phyloP scores from a whole-genome alignment of 2,888 invertebrate species.

The Standfussiana lucernea region DNA sequence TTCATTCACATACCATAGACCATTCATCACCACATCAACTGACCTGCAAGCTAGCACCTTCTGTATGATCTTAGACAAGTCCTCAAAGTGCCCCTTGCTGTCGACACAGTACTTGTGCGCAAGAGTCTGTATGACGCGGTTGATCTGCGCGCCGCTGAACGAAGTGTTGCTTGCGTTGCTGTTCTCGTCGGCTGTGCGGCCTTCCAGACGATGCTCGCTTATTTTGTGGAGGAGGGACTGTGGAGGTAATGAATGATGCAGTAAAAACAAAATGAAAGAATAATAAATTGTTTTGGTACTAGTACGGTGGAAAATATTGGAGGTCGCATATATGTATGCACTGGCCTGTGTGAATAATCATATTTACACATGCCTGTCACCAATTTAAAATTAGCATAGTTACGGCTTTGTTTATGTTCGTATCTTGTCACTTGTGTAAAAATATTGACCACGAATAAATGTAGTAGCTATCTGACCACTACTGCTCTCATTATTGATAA shows the following conservation, averaged over 20 bases:
- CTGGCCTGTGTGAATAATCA: too few relatives aligned
- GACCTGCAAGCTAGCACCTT: conserved; percentile 96
- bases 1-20: not conserved
- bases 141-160: conserved; percentile 93
- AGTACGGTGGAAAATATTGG: too few relatives aligned
- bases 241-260: not conserved
- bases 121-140: conserved; percentile 97
- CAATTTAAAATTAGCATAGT: too few relatives aligned
- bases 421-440: too few relatives aligned
- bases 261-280: not conserved
- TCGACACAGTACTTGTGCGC: conserved; percentile 99
- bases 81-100: conserved; percentile 98
- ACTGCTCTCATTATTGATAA: too few relatives aligned
- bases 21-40: conserved; percentile 33
- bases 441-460: too few relatives aligned
- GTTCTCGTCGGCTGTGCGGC: conserved; percentile 90
- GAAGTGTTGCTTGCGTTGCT: conserved; percentile 88
- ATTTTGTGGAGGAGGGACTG: conserved; percentile 95
- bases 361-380: too few relatives aligned
- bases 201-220: conserved; percentile 95
- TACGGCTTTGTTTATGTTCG: too few relatives aligned
- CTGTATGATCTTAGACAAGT: conserved; percentile 97
- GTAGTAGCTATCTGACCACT: too few relatives aligned
- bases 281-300: not conserved
- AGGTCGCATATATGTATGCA: too few relatives aligned